phyloP scores from a whole-genome alignment of 2,113 vertebrate genomes.

The Tauraco erythrolophus region DNA sequence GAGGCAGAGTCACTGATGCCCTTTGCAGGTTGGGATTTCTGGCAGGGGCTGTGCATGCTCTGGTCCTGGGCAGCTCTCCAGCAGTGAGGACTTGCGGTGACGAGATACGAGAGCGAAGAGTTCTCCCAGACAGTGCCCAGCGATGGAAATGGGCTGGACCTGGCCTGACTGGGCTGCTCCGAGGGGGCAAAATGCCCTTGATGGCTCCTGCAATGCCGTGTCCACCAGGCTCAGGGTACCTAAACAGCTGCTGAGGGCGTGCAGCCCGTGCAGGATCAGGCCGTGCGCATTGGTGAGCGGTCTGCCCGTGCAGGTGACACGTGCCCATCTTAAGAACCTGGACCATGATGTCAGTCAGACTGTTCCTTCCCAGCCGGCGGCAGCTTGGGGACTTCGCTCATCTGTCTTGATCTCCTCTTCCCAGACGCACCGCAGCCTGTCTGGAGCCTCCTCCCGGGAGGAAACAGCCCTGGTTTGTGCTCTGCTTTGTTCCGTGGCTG shows the following conservation, averaged over 20 bases:
- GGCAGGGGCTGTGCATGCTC: background rate
- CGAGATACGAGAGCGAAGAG: background rate
- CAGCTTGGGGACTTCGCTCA: rapidly evolving
- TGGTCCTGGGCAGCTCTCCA: rapidly evolving
- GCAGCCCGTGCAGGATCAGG: background rate
- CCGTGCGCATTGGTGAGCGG: rapidly evolving
- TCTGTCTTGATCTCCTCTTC: background rate
- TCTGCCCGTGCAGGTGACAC: background rate
- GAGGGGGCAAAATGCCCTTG: background rate
- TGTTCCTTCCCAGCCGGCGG: background rate
- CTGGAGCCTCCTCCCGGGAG: background rate
- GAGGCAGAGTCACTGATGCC: background rate
- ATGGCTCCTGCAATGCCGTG: background rate
- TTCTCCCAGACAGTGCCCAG: background rate
- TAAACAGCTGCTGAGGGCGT: rapidly evolving
- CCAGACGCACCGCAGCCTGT: background rate
- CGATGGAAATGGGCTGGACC: rapidly evolving
- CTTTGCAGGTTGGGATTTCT: background rate
- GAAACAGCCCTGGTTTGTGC: background rate
- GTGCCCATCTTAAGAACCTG: rapidly evolving
- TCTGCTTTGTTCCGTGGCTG: background rate
- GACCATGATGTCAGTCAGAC: too few species aligned
- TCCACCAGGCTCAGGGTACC: rapidly evolving
- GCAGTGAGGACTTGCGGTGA: rapidly evolving
- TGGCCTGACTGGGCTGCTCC: background rate